phyloP scores from a whole-genome alignment of 2,797 vertebrate genomes.

The Rhynchotus rufescens region DNA sequence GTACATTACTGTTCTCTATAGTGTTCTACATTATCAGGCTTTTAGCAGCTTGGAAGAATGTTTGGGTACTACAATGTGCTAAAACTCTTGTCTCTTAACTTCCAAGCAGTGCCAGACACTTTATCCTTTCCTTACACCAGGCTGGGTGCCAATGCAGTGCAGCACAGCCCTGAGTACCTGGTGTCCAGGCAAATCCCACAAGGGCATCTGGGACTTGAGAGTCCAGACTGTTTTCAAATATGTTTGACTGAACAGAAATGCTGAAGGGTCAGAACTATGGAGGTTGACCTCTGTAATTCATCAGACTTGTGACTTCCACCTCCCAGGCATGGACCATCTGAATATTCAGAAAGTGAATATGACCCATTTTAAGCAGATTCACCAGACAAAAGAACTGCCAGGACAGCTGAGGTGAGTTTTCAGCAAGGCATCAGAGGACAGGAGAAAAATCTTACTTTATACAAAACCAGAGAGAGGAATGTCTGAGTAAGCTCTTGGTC shows the following conservation, averaged over 20 bases:
- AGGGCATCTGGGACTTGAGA: background rate
- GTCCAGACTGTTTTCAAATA: background rate
- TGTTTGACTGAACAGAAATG: background rate
- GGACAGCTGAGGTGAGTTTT: background rate
- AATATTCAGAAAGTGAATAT: background rate
- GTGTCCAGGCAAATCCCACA: fast-evolving
- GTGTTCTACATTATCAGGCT: fast-evolving
- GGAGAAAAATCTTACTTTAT: background rate
- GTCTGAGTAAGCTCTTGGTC: background rate
- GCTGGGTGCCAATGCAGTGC: background rate
- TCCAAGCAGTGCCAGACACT: fast-evolving
- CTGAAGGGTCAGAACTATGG: background rate
- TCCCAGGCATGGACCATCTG: background rate
- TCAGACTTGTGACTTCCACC: background rate
- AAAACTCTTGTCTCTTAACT: background rate
- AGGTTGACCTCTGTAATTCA: fast-evolving
- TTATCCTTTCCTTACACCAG: background rate
- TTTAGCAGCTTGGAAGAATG: background rate
- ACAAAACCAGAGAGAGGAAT: background rate
- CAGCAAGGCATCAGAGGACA: background rate
- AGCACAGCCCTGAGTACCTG: fast-evolving
- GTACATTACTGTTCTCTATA: background rate
- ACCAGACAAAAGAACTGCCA: background rate
- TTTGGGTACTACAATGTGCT: background rate
- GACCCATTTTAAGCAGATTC: background rate